Base-by-base conservation (phyloP, 2,797 vertebrate species). In the Hippoglossus hippoglossus region DNA sequence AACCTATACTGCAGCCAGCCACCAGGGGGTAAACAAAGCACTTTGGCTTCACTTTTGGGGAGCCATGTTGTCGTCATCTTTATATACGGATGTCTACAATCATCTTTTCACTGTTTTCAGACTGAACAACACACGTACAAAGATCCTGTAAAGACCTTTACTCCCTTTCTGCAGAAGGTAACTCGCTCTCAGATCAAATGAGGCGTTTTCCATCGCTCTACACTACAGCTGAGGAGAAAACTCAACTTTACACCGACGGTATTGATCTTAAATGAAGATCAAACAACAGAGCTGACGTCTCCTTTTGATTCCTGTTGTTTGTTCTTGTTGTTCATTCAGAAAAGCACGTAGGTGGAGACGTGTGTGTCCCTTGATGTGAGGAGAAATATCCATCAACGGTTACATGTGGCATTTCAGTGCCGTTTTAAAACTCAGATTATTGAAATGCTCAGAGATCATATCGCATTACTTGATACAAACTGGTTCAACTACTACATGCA, bases 261-360 rank as follows among this genome's bases (percentile, higher is more conserved):
- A 31, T 8, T 61, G 54, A 72, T 74, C 47, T 26, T 50, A 21
- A 66, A 69, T 74, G 55, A 71, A 8, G 56, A 77, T 77, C 56
- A 82, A 73, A 79, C 57, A 53, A 66, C 47, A 61, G 25, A 5
- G 16, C 52, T 39, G 26, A 26, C 44, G 49, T 39, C 62, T 68
- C 44, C 55, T 22, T 51, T 46, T 25, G 51, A 46, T 34, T 28
- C 28, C 63, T 63, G 76, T 49, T 68, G 63, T 74, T 70, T 67
- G 44, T 46, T 46, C 44, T 46, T 15, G 57, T 44, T 31, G 57
- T 44, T 31, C 57, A 75, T 68, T n/a, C 56, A 56, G 64, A 76
- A 51, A 22, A 61, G 63, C 41, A 64, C 57, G 66, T 50, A 26
- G 75, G 72, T 4, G 4, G 71, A 61, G 53, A 51, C 0, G 10